Percentiles rank a stretch among this genome's conserved stretches.
Conservation (phyloP, 2,797 vertebrate genomes). For the Typhlichthys eigenmanni region DNA sequence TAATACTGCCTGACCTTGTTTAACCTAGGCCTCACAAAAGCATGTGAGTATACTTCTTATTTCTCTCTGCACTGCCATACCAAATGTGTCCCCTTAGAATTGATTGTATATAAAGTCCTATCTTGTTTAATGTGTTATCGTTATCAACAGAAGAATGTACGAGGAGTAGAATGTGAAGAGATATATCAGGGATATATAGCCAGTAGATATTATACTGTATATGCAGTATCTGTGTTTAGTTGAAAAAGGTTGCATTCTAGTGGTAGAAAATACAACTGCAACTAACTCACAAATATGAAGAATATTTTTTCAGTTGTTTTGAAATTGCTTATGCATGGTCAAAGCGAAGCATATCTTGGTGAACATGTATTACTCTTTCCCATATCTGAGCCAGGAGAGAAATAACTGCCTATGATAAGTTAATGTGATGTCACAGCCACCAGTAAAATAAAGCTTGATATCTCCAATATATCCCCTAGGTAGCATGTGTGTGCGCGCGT, state of each 20-base stretch:
- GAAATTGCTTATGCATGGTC: constrained; percentile 28
- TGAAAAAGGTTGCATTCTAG: constrained; percentile 46
- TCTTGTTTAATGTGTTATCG: constrained; percentile 48
- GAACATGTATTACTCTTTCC: constrained; percentile 12
- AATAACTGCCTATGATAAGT: not conserved
- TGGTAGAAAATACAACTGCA: constrained; percentile 49
- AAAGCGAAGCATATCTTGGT: constrained; percentile 20
- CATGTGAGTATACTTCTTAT: constrained; percentile 40
- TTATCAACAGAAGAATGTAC: constrained; percentile 57
- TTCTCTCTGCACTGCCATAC: constrained; percentile 52
- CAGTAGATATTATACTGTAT: constrained; percentile 37
- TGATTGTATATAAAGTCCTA: constrained; percentile 47
- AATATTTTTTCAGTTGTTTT: constrained; percentile 26
- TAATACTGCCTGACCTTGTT: constrained; percentile 49
- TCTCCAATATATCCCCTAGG: too few relatives aligned
- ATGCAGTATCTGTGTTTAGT: constrained; percentile 22
- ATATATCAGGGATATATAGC: constrained; percentile 58
- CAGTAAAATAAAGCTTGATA: too few relatives aligned
- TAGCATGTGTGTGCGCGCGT: not conserved
- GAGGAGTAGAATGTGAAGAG: constrained; percentile 54
- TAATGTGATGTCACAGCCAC: constrained; percentile 3
- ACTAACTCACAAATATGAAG: constrained; percentile 15
- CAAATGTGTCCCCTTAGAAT: constrained; percentile 37
- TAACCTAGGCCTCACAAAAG: constrained; percentile 40
- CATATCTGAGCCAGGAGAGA: not conserved